phyloP scores from a whole-genome alignment of 2,797 vertebrate species.

The Harpagifer antarcticus region DNA sequence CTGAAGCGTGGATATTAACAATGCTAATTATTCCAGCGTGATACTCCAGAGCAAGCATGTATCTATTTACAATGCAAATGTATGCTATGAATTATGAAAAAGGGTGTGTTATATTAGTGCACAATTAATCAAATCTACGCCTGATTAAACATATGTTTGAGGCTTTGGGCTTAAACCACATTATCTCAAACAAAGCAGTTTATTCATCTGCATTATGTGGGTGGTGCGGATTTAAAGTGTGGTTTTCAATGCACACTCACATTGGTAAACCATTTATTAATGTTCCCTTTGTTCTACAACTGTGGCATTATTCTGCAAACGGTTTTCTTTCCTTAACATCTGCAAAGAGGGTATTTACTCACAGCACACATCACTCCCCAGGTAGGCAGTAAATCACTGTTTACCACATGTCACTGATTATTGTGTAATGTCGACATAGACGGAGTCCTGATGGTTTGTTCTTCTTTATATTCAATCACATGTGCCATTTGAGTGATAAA shows the following conservation, averaged over 20 bases:
- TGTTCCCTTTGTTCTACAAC: slow-evolving; percentile 12
- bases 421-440: slow-evolving; percentile 25
- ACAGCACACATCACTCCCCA: neutral
- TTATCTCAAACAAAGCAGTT: slow-evolving; percentile 28
- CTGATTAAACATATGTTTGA: slow-evolving; percentile 57
- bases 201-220: slow-evolving; percentile 14
- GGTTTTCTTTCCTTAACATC: neutral
- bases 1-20: slow-evolving; percentile 45
- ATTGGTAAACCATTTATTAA: slow-evolving; percentile 1
- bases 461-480: slow-evolving; percentile 37
- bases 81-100: slow-evolving; percentile 46
- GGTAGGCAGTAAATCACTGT: slow-evolving; percentile 31
- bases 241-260: neutral
- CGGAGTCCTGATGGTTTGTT: slow-evolving; percentile 42
- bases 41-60: slow-evolving; percentile 22
- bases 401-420: slow-evolving; percentile 40
- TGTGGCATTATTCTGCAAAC: neutral
- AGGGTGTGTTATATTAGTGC: slow-evolving; percentile 36
- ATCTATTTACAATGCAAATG: slow-evolving; percentile 44
- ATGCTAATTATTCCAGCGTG: slow-evolving; percentile 30
- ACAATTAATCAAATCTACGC: slow-evolving; percentile 58
- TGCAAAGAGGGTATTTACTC: slow-evolving; percentile 13
- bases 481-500: slow-evolving; percentile 55
- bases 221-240: neutral
- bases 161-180: slow-evolving; percentile 13